These are phyloP conservation scores for Synergus gifuensis DNA, from an alignment of 2,888 invertebrate species.

Conservation along the genomic window DNA sequence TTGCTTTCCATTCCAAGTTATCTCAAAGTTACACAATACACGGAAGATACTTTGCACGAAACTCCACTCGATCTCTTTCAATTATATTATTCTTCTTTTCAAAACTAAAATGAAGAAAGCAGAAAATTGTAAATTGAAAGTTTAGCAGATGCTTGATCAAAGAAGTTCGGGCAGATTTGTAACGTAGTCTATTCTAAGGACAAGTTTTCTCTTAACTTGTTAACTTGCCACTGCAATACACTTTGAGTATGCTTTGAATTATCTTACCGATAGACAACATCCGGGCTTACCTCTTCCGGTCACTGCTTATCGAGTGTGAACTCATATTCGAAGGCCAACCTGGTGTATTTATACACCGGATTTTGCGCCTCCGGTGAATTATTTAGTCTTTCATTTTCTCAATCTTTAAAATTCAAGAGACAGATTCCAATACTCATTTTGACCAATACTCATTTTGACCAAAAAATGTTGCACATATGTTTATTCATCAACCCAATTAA, in stretches of 20 bases:
- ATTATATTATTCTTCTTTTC: background rate
- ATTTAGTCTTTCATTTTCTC: background rate
- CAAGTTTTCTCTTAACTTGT: slow-evolving; percentile 16
- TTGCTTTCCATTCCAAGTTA: slow-evolving; percentile 72
- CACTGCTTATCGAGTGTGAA: slow-evolving; percentile 48
- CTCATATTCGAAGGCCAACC: slow-evolving; percentile 20
- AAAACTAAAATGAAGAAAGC: background rate
- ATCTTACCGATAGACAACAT: slow-evolving; percentile 51
- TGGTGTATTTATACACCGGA: slow-evolving; percentile 1
- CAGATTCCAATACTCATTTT: too few relatives aligned
- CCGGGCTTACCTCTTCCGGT: slow-evolving; percentile 52
- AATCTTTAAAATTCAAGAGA: background rate
- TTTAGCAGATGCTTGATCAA: background rate
- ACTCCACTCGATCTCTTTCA: background rate
- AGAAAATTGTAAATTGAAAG: too few relatives aligned
- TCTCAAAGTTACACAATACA: slow-evolving; percentile 23
- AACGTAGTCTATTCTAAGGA: background rate
- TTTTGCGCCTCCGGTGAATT: background rate
- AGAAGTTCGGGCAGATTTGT: background rate
- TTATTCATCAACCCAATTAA: background rate
- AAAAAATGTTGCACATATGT: too few relatives aligned
- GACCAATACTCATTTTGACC: too few relatives aligned
- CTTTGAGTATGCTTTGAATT: slow-evolving; percentile 21
- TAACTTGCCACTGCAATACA: slow-evolving; percentile 10
- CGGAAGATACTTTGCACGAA: background rate